phyloP scores from a whole-genome alignment of 2,797 vertebrate genomes.

The Hoplostethus mediterraneus region DNA sequence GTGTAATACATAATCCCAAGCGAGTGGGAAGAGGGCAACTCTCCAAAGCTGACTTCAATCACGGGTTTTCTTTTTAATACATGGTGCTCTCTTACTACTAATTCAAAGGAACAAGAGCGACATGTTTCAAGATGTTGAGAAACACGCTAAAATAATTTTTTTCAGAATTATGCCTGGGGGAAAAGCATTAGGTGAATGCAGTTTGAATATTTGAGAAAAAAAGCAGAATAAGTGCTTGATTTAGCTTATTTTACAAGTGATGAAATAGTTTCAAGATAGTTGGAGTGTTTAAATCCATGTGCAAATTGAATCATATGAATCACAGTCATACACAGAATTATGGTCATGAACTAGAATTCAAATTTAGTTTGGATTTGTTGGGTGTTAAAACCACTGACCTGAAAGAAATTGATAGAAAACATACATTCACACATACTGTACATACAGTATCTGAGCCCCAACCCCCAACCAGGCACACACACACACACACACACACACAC shows the following conservation, averaged over 20 bases:
- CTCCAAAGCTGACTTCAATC: not conserved
- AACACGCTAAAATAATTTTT: no score
- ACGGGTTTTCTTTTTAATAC: not conserved
- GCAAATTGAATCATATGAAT: no score
- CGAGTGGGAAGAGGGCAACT: not conserved
- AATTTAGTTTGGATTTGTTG: slow-evolving; percentile 3
- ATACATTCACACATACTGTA: not conserved
- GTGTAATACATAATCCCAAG: not conserved
- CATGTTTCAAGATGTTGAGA: no score
- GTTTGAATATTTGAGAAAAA: no score
- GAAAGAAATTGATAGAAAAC: not conserved
- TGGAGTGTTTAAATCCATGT: no score
- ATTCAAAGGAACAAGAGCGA: no score
- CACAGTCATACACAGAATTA: not conserved
- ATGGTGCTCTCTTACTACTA: not conserved
- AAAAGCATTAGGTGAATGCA: no score
- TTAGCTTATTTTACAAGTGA: not conserved
- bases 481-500: slow-evolving; percentile 3
- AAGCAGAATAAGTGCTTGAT: not conserved
- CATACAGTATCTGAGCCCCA: not conserved
- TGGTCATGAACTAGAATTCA: not conserved
- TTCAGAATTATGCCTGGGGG: no score
- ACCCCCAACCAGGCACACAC: not conserved
- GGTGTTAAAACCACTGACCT: slow-evolving; percentile 21
- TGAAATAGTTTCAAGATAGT: no score